Conservation (phyloP, 2,797 vertebrate species). For the Trichosurus vulpecula region DNA sequence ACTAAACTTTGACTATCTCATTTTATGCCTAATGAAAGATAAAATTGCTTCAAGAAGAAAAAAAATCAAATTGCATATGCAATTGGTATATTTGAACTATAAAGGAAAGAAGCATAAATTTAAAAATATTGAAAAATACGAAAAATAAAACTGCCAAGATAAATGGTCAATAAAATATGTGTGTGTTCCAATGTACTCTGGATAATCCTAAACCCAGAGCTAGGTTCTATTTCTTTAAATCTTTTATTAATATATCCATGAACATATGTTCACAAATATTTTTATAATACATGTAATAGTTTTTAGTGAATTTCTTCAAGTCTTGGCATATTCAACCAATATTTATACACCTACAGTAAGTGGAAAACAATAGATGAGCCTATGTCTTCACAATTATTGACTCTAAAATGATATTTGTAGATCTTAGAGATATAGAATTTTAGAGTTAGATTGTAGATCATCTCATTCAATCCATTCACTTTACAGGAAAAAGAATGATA, state of each 20-base stretch:
- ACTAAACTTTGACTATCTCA: background rate
- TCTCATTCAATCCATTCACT: background rate
- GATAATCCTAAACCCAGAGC: background rate
- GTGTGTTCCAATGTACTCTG: fast-evolving
- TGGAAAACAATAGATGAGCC: background rate
- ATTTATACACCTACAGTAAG: background rate
- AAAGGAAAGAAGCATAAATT: background rate
- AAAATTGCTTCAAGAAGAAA: background rate
- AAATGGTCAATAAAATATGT: background rate
- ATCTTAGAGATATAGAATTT: background rate
- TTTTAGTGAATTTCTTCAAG: background rate
- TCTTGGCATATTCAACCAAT: background rate
- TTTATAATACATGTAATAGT: background rate
- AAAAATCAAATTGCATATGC: background rate
- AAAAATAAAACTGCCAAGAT: background rate
- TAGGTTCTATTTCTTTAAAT: background rate
- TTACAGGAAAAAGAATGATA: background rate
- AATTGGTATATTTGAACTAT: background rate
- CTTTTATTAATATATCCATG: background rate
- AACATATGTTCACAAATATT: background rate
- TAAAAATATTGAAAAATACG: background rate
- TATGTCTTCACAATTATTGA: background rate
- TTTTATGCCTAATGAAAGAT: background rate
- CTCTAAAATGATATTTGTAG: background rate
- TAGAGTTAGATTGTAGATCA: background rate